These are phyloP conservation scores for Pteromalus puparum DNA, from an alignment of 1,140 invertebrate species.

Conservation along the genomic window DNA sequence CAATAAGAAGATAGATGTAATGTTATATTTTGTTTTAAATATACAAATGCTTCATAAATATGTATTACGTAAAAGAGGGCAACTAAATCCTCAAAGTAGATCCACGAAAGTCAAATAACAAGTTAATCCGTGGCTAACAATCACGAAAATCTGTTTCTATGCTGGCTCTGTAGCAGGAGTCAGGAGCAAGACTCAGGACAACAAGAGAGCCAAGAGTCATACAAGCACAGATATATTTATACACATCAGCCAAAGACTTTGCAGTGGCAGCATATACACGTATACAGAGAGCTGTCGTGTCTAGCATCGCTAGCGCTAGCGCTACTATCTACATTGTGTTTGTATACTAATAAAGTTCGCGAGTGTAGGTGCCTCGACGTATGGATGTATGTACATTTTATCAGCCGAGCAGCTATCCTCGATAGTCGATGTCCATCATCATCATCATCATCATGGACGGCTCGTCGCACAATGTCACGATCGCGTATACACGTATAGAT, in stretches of 20 bases:
- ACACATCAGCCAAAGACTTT: conserved; percentile 20
- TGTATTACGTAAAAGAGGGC: background rate
- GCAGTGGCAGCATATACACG: conserved; percentile 2
- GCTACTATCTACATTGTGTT: background rate
- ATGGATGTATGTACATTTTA: conserved; percentile 1
- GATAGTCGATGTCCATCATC: background rate
- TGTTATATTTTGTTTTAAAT: conserved; percentile 1
- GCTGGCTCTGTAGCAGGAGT: background rate
- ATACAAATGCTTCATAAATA: background rate
- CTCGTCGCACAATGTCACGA: background rate
- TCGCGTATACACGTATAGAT: background rate
- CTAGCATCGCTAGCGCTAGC: background rate
- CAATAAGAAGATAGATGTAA: background rate
- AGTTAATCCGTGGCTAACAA: no score
- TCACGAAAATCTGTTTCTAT: background rate
- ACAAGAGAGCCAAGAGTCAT: background rate
- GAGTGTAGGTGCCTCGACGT: background rate
- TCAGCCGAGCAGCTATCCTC: background rate
- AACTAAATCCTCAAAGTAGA: background rate
- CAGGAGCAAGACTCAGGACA: background rate
- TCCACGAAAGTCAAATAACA: background rate
- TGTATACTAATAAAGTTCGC: conserved; percentile 33
- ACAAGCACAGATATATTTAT: background rate
- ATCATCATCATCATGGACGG: background rate
- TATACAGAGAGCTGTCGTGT: no score